These are phyloP conservation scores for Potamarius usumacintae DNA, from an alignment of 2,113 vertebrate genomes.

Conservation along the genomic window DNA sequence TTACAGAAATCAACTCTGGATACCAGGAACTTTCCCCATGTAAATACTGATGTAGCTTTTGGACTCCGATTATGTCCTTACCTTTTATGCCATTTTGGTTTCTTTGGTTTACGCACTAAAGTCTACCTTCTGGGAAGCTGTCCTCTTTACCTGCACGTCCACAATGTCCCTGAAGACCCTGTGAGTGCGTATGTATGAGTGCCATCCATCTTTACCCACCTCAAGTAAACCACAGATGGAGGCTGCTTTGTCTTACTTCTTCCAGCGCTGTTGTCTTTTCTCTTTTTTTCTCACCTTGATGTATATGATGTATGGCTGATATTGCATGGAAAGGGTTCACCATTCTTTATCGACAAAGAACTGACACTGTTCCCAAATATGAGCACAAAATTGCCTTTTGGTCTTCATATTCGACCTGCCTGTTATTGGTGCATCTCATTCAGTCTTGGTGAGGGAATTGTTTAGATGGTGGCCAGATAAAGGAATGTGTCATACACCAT, in stretches of 20 bases:
- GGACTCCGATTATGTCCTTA: not conserved
- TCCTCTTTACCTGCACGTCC: constrained; percentile 29
- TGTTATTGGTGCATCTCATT: constrained; percentile 64
- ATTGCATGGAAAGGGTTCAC: constrained; percentile 62
- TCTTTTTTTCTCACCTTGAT: constrained; percentile 29
- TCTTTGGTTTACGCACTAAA: constrained; percentile 24
- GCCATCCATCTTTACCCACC: constrained; percentile 41
- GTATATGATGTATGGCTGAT: constrained; percentile 66
- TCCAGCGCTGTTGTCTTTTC: constrained; percentile 26
- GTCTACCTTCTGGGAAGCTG: not conserved
- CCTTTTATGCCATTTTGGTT: constrained; percentile 23
- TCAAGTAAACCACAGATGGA: constrained; percentile 10
- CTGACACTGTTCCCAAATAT: constrained; percentile 15
- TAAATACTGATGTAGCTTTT: not conserved
- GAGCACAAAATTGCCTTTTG: constrained; percentile 36
- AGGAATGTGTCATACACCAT: constrained; percentile 69
- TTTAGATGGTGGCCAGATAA: constrained; percentile 72
- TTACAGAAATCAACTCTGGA: too few relatives aligned
- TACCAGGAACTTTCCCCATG: not conserved
- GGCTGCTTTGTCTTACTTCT: constrained; percentile 45
- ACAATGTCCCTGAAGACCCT: constrained; percentile 31
- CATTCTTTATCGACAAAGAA: constrained; percentile 56
- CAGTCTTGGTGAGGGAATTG: constrained; percentile 72
- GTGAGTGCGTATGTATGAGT: constrained; percentile 26
- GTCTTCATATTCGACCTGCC: constrained; percentile 30